These are phyloP conservation scores for Euzophera pinguis DNA, from an alignment of 2,888 invertebrate species.

Conservation along the genomic window DNA sequence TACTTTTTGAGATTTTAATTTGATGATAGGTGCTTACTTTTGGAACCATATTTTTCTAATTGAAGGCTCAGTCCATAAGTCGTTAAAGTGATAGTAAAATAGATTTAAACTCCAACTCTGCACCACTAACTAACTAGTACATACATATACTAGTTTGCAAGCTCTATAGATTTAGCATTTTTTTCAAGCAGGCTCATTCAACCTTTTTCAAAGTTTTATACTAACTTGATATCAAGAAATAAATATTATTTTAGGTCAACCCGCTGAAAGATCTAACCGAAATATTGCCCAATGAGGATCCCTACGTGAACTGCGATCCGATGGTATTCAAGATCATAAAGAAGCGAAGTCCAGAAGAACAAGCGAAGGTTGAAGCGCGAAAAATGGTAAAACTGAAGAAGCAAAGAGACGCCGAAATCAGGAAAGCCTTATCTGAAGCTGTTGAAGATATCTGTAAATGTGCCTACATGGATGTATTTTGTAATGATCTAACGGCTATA, in stretches of 20 bases:
- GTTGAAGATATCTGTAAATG: slow-evolving; percentile 71
- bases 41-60: no score
- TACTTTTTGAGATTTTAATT: no score
- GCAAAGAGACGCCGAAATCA: slow-evolving; percentile 73
- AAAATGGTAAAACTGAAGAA: slow-evolving; percentile 77
- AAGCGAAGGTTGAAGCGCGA: slow-evolving; percentile 75
- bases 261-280: slow-evolving; percentile 82
- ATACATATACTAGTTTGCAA: no score
- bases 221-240: no score
- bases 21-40: no score
- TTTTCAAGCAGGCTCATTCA: no score
- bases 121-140: no score
- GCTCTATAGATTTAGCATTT: no score
- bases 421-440: slow-evolving; percentile 67
- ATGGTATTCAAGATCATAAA: slow-evolving; percentile 84
- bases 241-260: slow-evolving; percentile 60
- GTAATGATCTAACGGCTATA: slow-evolving; percentile 66
- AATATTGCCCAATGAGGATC: slow-evolving; percentile 81
- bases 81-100: no score
- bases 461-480: slow-evolving; percentile 74
- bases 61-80: no score
- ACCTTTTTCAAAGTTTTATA: no score
- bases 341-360: slow-evolving; percentile 76
- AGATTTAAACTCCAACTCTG: no score
- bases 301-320: slow-evolving; percentile 84